A percentile compares a stretch with the other conserved stretches of the same genome.
Evolutionary conservation across 2,113 vertebrate genomes (phyloP).

Genomic region (Anarrhichthys ocellatus): DNA sequence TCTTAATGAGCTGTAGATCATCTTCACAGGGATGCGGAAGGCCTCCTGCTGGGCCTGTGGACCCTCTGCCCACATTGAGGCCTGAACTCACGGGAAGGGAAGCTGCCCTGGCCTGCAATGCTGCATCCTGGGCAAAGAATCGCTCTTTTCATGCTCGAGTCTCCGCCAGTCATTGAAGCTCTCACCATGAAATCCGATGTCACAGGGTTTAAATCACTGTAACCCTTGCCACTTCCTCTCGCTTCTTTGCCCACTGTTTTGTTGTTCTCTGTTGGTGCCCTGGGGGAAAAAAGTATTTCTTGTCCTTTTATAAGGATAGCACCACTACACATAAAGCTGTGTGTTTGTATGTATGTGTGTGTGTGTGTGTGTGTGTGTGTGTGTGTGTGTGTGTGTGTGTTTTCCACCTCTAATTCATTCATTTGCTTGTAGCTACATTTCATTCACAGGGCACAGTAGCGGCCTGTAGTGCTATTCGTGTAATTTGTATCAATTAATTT

Average conservation of each 20-base stretch:
- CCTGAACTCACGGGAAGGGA: constrained; percentile 57
- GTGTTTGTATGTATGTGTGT: constrained; percentile 5
- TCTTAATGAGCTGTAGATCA: constrained; percentile 31
- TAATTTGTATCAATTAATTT: background rate
- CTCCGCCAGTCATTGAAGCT: constrained; percentile 66
- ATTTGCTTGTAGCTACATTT: constrained; percentile 7
- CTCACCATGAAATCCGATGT: constrained; percentile 75
- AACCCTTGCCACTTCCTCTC: constrained; percentile 69
- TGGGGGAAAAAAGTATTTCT: constrained; percentile 40
- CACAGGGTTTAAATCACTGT: constrained; percentile 67
- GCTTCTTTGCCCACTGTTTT: constrained; percentile 56
- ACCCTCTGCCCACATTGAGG: constrained; percentile 58
- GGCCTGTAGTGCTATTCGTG: background rate
- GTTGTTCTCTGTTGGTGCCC: constrained; percentile 46
- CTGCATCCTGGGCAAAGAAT: constrained; percentile 78
- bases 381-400: background rate
- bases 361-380: constrained; percentile 13
- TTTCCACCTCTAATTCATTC: background rate
- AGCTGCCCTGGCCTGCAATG: constrained; percentile 62
- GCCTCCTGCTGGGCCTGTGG: constrained; percentile 64
- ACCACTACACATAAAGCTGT: constrained; percentile 3
- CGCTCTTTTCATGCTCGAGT: constrained; percentile 66
- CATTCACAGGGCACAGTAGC: background rate
- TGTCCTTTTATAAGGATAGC: background rate
- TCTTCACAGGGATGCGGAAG: constrained; percentile 68